phyloP scores from a whole-genome alignment of 2,888 invertebrate species.

The Netelia melanura region DNA sequence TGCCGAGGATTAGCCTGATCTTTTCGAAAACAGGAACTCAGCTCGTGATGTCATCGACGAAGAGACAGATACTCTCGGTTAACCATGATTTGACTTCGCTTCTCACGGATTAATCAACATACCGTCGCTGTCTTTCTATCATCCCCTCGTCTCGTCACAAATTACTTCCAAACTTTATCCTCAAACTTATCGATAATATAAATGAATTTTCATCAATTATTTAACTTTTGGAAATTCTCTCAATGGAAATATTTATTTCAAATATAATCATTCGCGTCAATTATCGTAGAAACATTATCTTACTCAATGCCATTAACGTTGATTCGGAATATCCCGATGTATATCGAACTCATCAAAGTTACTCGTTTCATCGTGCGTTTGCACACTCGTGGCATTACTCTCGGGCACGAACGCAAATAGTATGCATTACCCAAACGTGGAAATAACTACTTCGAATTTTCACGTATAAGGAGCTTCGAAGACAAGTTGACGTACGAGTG shows the following conservation, averaged over 20 bases:
- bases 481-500: slow-evolving; percentile 19
- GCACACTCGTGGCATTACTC: slow-evolving; percentile 22
- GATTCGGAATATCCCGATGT: too few relatives aligned
- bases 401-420: slow-evolving; percentile 61
- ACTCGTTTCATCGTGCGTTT: slow-evolving; percentile 4
- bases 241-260: too few relatives aligned
- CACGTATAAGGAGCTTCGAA: neutral
- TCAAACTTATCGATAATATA: too few relatives aligned
- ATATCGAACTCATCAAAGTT: too few relatives aligned
- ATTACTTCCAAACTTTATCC: too few relatives aligned
- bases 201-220: too few relatives aligned
- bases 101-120: slow-evolving; percentile 29
- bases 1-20: slow-evolving; percentile 73
- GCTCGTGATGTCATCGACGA: slow-evolving; percentile 50
- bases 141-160: too few relatives aligned
- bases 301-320: neutral
- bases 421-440: slow-evolving; percentile 70
- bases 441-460: slow-evolving; percentile 70
- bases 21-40: slow-evolving; percentile 48
- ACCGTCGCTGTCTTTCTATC: too few relatives aligned
- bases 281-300: too few relatives aligned
- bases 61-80: slow-evolving; percentile 40
- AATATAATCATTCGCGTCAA: too few relatives aligned
- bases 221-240: too few relatives aligned
- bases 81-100: slow-evolving; percentile 65